A percentile compares a stretch with the other conserved stretches of the same genome.
Conservation (phyloP, 2,113 vertebrate species). For the Callospermophilus lateralis region DNA sequence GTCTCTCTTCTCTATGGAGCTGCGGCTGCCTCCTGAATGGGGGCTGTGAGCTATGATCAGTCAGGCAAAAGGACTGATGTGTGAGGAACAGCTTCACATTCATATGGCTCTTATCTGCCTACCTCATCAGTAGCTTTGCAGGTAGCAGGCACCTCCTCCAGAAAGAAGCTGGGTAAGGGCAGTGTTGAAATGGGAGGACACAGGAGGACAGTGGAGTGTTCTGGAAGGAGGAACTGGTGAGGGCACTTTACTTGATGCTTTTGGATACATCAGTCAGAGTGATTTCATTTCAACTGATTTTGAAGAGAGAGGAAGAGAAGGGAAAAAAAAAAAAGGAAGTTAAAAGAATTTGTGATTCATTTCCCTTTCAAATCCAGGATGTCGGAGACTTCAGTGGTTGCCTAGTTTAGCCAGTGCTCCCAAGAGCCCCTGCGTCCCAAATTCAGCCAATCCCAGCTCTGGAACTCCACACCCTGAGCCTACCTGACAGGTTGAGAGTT, state of each 20-base stretch:
- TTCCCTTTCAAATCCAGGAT: constrained; percentile 47
- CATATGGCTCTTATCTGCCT: neutral
- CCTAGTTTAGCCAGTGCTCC: neutral
- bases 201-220: neutral
- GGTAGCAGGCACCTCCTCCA: neutral
- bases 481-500: neutral
- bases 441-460: neutral
- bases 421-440: neutral
- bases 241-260: neutral
- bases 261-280: neutral
- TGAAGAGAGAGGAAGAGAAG: constrained; percentile 26
- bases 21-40: neutral
- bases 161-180: neutral
- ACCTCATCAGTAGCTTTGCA: neutral
- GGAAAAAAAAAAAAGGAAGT: constrained; percentile 1
- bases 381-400: neutral
- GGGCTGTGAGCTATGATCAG: neutral
- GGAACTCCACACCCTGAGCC: neutral
- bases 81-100: neutral
- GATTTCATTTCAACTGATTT: constrained; percentile 27
- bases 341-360: neutral
- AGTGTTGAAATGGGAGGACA: neutral
- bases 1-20: neutral
- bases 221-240: neutral
- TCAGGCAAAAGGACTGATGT: neutral